Evolutionary conservation across 1,140 invertebrate genomes (phyloP).

Genomic region (Leptopilina clavipes): DNA sequence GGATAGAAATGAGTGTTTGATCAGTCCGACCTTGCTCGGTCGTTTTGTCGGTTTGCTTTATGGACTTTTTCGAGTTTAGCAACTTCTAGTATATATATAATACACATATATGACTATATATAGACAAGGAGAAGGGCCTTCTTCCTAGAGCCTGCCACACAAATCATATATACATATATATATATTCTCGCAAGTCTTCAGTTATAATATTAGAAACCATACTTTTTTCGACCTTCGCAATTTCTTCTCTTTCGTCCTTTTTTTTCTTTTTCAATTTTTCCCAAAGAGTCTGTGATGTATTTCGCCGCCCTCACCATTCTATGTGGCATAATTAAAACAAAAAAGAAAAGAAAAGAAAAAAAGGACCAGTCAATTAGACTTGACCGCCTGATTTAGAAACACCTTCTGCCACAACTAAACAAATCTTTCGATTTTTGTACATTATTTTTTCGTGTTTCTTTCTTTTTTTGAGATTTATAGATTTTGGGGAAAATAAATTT

Average conservation of each 20-base stretch:
- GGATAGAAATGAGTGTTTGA: conserved; percentile 53
- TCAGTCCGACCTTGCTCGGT: conserved; percentile 57
- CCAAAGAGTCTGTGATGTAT: conserved; percentile 38
- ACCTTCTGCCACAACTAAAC: not conserved
- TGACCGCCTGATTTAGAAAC: conserved; percentile 34
- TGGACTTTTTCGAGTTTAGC: conserved; percentile 23
- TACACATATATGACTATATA: conserved; percentile 23
- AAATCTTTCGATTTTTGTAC: not conserved
- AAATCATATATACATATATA: too few species aligned
- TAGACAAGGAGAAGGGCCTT: conserved; percentile 37
- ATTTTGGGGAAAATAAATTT: not conserved
- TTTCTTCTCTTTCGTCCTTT: conserved; percentile 36
- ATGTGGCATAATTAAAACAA: conserved; percentile 50
- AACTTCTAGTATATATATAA: conserved; percentile 1
- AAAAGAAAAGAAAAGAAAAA: conserved; percentile 36
- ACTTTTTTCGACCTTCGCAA: not conserved
- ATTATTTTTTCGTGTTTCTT: not conserved
- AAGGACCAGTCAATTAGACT: conserved; percentile 45
- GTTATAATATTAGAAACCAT: conserved; percentile 36
- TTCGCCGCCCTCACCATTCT: conserved; percentile 46
- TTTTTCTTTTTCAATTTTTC: conserved; percentile 36
- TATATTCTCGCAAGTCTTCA: conserved; percentile 38
- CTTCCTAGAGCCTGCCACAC: conserved; percentile 56
- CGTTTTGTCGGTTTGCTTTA: conserved; percentile 44
- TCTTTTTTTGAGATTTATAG: conserved; percentile 2